These are phyloP conservation scores for Dendropsophus ebraccatus DNA, from an alignment of 2,113 vertebrate genomes.

Conservation along the genomic window DNA sequence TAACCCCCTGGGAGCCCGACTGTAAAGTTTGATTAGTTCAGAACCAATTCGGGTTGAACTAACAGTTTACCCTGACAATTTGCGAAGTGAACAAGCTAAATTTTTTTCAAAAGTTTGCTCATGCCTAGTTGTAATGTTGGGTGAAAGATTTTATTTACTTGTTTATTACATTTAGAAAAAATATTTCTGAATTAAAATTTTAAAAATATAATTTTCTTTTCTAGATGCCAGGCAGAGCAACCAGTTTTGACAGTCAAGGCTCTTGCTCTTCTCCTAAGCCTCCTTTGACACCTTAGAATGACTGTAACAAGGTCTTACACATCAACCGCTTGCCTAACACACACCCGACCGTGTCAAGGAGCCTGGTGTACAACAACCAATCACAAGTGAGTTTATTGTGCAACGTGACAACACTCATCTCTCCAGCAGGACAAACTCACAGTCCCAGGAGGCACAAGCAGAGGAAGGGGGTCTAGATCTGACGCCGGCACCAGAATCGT, in stretches of 20 bases:
- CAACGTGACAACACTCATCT: not conserved
- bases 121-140: too few relatives aligned
- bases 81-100: too few relatives aligned
- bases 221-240: constrained; percentile 90
- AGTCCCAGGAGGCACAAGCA: not conserved
- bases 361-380: constrained; percentile 21
- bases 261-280: constrained; percentile 95
- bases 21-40: too few relatives aligned
- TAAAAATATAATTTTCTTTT: not conserved
- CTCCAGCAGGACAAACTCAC: not conserved
- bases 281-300: constrained; percentile 78
- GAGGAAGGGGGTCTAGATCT: not conserved
- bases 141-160: too few relatives aligned
- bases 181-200: too few relatives aligned
- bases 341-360: not conserved
- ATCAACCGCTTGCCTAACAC: constrained; percentile 29
- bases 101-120: too few relatives aligned
- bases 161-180: too few relatives aligned
- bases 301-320: not conserved
- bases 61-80: too few relatives aligned
- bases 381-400: not conserved
- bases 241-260: constrained; percentile 97
- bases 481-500: not conserved
- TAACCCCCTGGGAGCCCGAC: too few relatives aligned
- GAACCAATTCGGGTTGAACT: too few relatives aligned